Percentiles rank a stretch among this genome's conserved stretches.
Conservation (phyloP, 2,113 vertebrate species). For the Corythaixoides concolor region DNA sequence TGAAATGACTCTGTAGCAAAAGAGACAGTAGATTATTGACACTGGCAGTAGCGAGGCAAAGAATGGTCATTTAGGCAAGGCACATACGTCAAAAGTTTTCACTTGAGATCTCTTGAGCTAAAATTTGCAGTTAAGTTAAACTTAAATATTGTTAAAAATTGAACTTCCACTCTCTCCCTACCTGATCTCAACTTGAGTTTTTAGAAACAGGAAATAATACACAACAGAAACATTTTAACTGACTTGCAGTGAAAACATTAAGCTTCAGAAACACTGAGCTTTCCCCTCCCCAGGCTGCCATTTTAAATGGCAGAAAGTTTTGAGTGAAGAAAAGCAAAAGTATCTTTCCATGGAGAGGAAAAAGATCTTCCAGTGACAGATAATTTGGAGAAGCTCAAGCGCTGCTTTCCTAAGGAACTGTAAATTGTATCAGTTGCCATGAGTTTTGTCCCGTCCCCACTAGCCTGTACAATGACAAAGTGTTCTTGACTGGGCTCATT, state of each 20-base stretch:
- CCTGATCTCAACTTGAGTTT: neutral
- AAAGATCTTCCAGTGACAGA: neutral
- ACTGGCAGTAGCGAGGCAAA: rapidly evolving
- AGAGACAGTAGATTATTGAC: neutral
- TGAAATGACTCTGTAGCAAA: constrained; percentile 87
- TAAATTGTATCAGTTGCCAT: neutral
- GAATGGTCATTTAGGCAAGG: neutral
- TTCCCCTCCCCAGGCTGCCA: neutral
- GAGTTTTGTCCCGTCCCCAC: neutral
- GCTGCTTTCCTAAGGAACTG: neutral
- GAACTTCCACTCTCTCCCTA: neutral
- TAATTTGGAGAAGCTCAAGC: neutral
- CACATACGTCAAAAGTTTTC: rapidly evolving
- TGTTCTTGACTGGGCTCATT: neutral
- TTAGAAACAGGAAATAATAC: neutral
- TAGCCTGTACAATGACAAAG: too few species aligned
- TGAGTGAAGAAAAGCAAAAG: neutral
- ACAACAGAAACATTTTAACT: neutral
- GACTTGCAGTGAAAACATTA: neutral
- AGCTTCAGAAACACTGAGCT: neutral
- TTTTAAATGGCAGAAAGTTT: neutral
- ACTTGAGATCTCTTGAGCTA: neutral
- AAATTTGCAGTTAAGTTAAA: neutral
- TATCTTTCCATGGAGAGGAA: neutral
- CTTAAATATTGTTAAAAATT: neutral